Conservation (phyloP, 2,797 vertebrate species). For the Acipenser oxyrinchus region DNA sequence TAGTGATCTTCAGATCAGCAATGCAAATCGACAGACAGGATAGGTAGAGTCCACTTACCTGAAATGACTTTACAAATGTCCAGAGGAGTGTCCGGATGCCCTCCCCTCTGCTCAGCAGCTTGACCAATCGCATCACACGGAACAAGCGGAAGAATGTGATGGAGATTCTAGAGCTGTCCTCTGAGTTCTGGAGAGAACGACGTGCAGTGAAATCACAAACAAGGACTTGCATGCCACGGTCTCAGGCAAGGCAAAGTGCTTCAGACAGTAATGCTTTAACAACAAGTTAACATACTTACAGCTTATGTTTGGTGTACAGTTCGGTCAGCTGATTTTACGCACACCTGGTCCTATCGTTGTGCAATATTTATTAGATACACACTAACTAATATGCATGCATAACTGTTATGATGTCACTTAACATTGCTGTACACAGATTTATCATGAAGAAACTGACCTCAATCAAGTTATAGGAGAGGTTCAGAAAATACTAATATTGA, state of each 20-base stretch:
- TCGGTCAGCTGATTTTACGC: too few relatives aligned
- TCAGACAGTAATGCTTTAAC: constrained; percentile 1
- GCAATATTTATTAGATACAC: constrained; percentile 35
- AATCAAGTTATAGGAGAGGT: too few relatives aligned
- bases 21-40: neutral
- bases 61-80: constrained; percentile 98
- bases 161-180: constrained; percentile 95
- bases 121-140: constrained; percentile 96
- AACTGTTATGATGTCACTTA: neutral
- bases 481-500: too few relatives aligned
- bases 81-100: constrained; percentile 94
- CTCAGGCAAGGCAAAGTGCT: constrained; percentile 35
- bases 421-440: too few relatives aligned
- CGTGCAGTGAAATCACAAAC: constrained; percentile 50
- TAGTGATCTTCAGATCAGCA: too few relatives aligned
- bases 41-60: constrained; percentile 57
- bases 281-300: neutral
- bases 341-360: too few relatives aligned
- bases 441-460: too few relatives aligned
- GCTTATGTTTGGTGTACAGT: neutral
- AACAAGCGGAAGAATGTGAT: constrained; percentile 99
- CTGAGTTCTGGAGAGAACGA: constrained; percentile 79
- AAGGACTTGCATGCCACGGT: constrained; percentile 44
- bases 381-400: constrained; percentile 28
- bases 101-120: constrained; percentile 94